Conservation (phyloP, 2,797 vertebrate species). For the Anguilla anguilla region DNA sequence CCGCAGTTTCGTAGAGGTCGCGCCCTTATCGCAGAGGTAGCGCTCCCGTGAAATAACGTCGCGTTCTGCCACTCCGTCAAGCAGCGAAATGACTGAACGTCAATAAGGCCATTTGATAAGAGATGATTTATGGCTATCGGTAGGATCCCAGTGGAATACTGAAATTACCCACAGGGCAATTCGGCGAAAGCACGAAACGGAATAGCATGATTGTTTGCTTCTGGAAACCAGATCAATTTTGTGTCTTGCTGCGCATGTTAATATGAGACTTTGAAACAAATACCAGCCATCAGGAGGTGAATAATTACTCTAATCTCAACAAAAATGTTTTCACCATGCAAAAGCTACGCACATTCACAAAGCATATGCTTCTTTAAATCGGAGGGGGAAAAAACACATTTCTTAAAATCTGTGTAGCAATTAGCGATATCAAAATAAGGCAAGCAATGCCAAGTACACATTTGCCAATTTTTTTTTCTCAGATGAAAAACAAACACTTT, state of each 20-base stretch:
- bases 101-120: not conserved
- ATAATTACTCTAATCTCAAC: not conserved
- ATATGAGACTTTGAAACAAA: not conserved
- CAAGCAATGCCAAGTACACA: not conserved
- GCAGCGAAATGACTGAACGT: not conserved
- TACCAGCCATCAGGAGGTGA: not conserved
- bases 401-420: not conserved
- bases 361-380: not conserved
- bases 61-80: not conserved
- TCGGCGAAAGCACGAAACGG: not conserved
- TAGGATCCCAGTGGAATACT: not conserved
- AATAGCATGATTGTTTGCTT: not conserved
- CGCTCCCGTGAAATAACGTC: not conserved
- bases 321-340: not conserved
- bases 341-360: not conserved
- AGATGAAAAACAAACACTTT: no score
- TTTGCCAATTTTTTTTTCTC: no score
- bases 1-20: not conserved
- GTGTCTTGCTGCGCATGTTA: not conserved
- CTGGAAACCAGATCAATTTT: not conserved
- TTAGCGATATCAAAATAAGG: not conserved
- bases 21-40: not conserved
- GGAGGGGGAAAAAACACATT: not conserved
- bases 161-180: not conserved
- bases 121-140: slow-evolving; percentile 7